phyloP scores from a whole-genome alignment of 2,888 invertebrate species.

The Eupithecia subfuscata region DNA sequence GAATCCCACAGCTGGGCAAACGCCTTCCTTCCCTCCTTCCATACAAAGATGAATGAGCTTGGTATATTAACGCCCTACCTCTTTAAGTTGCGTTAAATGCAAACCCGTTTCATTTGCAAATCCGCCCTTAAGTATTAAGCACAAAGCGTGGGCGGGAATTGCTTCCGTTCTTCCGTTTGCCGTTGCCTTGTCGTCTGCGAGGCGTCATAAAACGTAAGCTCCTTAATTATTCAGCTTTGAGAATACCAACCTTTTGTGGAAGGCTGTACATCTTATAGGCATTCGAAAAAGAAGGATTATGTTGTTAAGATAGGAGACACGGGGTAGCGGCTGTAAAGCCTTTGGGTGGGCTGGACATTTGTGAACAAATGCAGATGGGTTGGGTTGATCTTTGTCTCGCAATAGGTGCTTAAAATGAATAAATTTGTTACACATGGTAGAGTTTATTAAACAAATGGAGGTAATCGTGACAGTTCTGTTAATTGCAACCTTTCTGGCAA shows the following conservation, averaged over 20 bases:
- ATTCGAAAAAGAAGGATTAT: background rate
- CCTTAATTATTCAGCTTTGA: constrained; percentile 35
- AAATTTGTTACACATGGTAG: background rate
- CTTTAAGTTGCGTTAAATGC: background rate
- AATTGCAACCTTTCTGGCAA: background rate
- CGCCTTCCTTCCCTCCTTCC: background rate
- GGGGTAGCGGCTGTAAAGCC: background rate
- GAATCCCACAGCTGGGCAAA: background rate
- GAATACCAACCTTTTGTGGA: constrained; percentile 1
- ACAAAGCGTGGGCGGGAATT: constrained; percentile 34
- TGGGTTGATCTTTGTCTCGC: background rate
- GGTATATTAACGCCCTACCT: background rate
- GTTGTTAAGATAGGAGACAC: background rate
- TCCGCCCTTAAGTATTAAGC: constrained; percentile 17
- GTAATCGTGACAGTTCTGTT: background rate
- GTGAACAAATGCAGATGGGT: background rate
- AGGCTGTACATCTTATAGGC: background rate
- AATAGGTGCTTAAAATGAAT: background rate
- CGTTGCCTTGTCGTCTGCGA: constrained; percentile 32
- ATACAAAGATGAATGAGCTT: background rate
- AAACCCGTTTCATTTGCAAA: constrained; percentile 12
- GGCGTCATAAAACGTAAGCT: constrained; percentile 31
- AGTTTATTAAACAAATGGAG: background rate
- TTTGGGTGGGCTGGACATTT: background rate
- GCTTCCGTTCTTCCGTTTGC: constrained; percentile 32